Base-by-base conservation (phyloP, 1,140 invertebrate genomes). In the Euwallacea similis region DNA sequence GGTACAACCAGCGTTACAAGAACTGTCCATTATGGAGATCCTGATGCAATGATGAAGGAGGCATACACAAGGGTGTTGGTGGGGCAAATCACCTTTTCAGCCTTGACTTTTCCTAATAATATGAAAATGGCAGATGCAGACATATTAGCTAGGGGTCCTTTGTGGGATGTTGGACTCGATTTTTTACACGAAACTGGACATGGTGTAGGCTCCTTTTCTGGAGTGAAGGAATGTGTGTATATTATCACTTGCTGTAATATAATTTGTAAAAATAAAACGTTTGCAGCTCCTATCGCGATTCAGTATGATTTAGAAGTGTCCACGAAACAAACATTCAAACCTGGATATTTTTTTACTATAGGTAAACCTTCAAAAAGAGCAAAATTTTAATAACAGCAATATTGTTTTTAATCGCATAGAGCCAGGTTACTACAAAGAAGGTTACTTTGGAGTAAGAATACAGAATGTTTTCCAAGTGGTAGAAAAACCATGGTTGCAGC, bases 1-100 rank as follows among this genome's bases (percentile, higher is more conserved):
- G 96, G 96, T 46, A 98, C 96, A 0, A 98, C 96, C 0, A 94
- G 97, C 78, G 90, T 98, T 0, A 96, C 96, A 0, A 85, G 97
- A 69, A 98, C 96, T 0, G 82, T 98, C 7, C 94, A 97, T 82
- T 93, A 93, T 78, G 95, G 95, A 0, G 83, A 82, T 11, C 94
- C 95, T 0, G 89, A 90, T 0, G 79, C 84, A 0, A 87, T 91
- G 56, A 89, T 96, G 81, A 89, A 87, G 69, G 87, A 91, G 74
- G 90, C 91, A 7, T 98, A 96, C 81, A 98, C 96, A 0, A 87
- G 90, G 63, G 95, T 98, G 0, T 81, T 98, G n/a, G 93, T 93
- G 47, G 94, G 94, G 0, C 87, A 91, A 9, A 92, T 98, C 9
- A 88, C 91, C 68, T 78, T 95, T 41, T 85, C 91, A 0, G 84